phyloP scores from a whole-genome alignment of 2,113 vertebrate genomes.

The Mixornis gularis region DNA sequence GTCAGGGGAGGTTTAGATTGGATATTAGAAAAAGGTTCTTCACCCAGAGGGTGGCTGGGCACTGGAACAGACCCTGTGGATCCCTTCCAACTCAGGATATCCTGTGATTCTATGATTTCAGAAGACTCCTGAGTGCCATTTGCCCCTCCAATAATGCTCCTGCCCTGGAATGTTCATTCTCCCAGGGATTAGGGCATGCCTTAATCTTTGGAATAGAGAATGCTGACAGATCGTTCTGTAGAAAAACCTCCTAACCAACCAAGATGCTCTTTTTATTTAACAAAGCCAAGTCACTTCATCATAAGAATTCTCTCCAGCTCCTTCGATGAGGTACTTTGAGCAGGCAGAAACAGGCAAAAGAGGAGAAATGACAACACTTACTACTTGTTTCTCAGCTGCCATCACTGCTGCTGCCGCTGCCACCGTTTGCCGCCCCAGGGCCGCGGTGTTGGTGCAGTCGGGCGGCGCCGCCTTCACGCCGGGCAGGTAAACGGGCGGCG shows the following conservation, averaged over 20 bases:
- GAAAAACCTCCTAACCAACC: not conserved
- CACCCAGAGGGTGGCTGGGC: not conserved
- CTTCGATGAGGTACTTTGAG: not conserved
- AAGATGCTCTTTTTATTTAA: not conserved
- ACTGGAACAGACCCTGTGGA: not conserved
- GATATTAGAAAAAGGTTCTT: not conserved
- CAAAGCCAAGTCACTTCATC: not conserved
- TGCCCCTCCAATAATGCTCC: not conserved
- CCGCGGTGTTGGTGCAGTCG: conserved; percentile 85
- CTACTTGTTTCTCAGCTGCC: conserved; percentile 85
- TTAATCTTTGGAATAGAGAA: not conserved
- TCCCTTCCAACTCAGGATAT: not conserved
- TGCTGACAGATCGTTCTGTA: not conserved
- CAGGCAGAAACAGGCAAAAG: fast-evolving
- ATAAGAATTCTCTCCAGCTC: not conserved
- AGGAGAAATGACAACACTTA: conserved; percentile 56
- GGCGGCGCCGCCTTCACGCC: conserved; percentile 81
- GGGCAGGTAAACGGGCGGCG: conserved; percentile 80
- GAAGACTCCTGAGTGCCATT: fast-evolving
- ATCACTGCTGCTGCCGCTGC: conserved; percentile 46
- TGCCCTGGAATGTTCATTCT: not conserved
- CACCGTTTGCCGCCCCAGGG: conserved; percentile 73
- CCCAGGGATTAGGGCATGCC: not conserved
- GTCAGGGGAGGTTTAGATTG: not conserved
- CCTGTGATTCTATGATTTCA: not conserved